Evolutionary conservation across 2,797 vertebrate genomes (phyloP), one percentile per base, ranked within the genome.

Genomic region (Lacerta agilis): DNA sequence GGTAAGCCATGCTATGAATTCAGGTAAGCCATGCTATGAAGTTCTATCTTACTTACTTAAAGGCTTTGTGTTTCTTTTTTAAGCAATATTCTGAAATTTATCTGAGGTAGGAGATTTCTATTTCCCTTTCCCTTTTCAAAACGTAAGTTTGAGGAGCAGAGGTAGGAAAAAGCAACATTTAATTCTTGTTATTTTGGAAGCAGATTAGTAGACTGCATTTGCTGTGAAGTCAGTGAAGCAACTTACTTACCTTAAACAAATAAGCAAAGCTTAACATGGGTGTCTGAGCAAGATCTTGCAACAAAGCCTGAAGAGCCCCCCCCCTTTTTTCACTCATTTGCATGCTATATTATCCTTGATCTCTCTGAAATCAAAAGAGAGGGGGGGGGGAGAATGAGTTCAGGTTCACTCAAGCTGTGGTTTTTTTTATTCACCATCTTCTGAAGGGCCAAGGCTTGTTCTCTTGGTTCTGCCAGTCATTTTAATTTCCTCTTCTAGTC

Each of bases 401-500:
- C 90, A 82, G 88, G 87, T 29, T 91, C 85, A 89, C 29, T 85
- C 13, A 89, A 89, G 13, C 2, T 33, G 1, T 71, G 83, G 72
- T 93, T 96, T 72, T 72, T 33, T 33, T 92, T 2, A 29, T 86
- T 85, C 36, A 38, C 23, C 41, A 11, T 87, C 93, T 93, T 87
- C 92, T 77, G 87, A 91, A 87, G 86, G 66, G 83, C 58, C 66
- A 45, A 9, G 67, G 66, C 88, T 86, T 41, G 88, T 82, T 73
- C 38, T 71, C 71, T 8, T 85, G 79, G 3, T 36, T 88, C 64
- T 82, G 82, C 71, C 79, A 90, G 77, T 88, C 83, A 91, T 92
- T 94, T 91, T 78, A 38, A 90, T 91, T 85, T 91, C 43, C 85
- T 85, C 29, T 84, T 93, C 88, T 72, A 91, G 81, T 85, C 87